phyloP scores from a whole-genome alignment of 2,888 invertebrate genomes.

The Drosophila siamana region DNA sequence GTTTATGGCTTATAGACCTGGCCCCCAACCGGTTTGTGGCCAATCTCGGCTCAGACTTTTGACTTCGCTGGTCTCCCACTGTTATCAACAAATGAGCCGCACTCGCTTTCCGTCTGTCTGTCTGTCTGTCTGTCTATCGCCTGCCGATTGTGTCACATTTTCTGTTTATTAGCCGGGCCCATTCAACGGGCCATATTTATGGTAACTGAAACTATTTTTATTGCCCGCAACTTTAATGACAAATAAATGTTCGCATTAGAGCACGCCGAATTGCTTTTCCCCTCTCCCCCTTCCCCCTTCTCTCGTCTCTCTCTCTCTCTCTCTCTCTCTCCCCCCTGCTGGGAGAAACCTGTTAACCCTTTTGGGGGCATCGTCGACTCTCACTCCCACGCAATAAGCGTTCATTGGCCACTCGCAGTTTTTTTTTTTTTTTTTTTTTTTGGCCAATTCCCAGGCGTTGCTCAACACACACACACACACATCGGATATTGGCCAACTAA shows the following conservation, averaged over 20 bases:
- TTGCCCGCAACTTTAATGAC: conserved; percentile 55
- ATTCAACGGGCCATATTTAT: conserved; percentile 58
- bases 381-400: conserved; percentile 41
- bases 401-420: conserved; percentile 49
- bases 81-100: conserved; percentile 76
- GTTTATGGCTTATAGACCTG: conserved; percentile 47
- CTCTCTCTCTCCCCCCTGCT: too few relatives aligned
- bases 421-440: conserved; percentile 6
- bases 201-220: conserved; percentile 64
- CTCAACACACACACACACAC: conserved; percentile 12
- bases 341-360: conserved; percentile 66
- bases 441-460: conserved; percentile 56
- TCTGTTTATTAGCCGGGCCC: conserved; percentile 60
- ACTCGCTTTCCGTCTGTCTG: not conserved
- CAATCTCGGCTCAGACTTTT: conserved; percentile 56
- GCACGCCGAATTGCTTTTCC: conserved; percentile 44
- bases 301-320: too few relatives aligned
- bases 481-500: conserved; percentile 32
- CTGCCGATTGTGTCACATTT: conserved; percentile 78
- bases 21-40: conserved; percentile 56
- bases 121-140: conserved; percentile 1
- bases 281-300: too few relatives aligned
- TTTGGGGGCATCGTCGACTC: conserved; percentile 40
- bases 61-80: conserved; percentile 60
- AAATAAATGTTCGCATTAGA: conserved; percentile 63